phyloP scores from a whole-genome alignment of 2,113 vertebrate species.

The Lophura nycthemera region DNA sequence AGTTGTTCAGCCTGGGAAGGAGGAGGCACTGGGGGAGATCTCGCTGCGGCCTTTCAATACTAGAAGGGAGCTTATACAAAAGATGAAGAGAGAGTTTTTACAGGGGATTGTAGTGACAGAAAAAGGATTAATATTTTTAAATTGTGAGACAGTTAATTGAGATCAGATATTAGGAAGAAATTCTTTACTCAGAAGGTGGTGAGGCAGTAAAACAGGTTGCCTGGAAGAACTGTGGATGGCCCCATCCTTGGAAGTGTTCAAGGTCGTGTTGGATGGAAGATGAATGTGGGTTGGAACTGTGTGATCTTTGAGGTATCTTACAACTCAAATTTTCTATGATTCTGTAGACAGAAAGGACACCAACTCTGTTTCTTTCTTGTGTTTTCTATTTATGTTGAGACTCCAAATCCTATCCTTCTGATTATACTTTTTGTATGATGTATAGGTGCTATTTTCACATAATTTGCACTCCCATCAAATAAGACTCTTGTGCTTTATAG shows the following conservation, averaged over 20 bases:
- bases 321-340: not conserved
- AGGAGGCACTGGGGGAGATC: not conserved
- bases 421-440: not conserved
- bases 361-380: not conserved
- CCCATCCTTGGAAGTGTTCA: not conserved
- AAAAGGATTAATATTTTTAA: not conserved
- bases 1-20: not conserved
- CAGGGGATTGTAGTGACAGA: not conserved
- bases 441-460: not conserved
- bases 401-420: not conserved
- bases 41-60: not conserved
- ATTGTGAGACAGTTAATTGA: not conserved
- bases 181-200: not conserved
- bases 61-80: not conserved
- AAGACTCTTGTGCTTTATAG: not conserved
- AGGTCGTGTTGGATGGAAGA: not conserved
- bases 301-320: not conserved
- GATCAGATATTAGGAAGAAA: not conserved
- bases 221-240: not conserved
- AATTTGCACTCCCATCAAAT: not conserved
- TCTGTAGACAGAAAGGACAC: not conserved
- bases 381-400: not conserved
- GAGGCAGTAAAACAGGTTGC: not conserved
- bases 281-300: not conserved
- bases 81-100: not conserved